These are phyloP conservation scores for Genyomyrus donnyi DNA, from an alignment of 2,113 vertebrate species.

Conservation along the genomic window DNA sequence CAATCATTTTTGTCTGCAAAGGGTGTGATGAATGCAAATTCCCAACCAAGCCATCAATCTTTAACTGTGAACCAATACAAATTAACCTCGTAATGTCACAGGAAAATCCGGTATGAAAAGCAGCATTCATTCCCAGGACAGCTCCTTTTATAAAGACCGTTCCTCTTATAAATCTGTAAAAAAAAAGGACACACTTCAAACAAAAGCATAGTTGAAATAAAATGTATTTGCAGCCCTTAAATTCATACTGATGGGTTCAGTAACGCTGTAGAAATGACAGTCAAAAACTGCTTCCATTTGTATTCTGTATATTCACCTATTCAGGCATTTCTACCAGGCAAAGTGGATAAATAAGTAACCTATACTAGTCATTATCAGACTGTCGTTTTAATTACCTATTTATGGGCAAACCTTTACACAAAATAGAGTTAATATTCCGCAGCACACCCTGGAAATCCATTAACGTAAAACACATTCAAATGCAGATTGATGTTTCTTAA, in stretches of 20 bases:
- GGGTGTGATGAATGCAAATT: slow-evolving; percentile 69
- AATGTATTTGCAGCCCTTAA: background rate
- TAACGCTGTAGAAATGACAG: background rate
- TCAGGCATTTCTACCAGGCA: slow-evolving; percentile 12
- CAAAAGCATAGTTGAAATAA: slow-evolving; percentile 27
- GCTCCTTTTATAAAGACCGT: background rate
- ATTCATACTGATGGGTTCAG: background rate
- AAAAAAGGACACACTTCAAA: slow-evolving; percentile 23
- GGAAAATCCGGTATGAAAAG: slow-evolving; percentile 55
- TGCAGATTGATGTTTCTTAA: slow-evolving; percentile 31
- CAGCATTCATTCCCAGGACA: slow-evolving; percentile 42
- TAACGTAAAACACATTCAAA: slow-evolving; percentile 32
- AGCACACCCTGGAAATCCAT: slow-evolving; percentile 34
- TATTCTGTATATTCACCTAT: slow-evolving; percentile 1
- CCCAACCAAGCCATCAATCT: slow-evolving; percentile 58
- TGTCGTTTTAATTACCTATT: slow-evolving; percentile 30
- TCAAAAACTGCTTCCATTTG: slow-evolving; percentile 29
- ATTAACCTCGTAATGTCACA: slow-evolving; percentile 73
- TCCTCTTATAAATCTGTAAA: slow-evolving; percentile 8
- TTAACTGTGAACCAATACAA: slow-evolving; percentile 66
- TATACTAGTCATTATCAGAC: slow-evolving; percentile 35
- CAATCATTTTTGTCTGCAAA: slow-evolving; percentile 69
- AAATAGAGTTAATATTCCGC: slow-evolving; percentile 34
- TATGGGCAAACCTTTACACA: slow-evolving; percentile 32
- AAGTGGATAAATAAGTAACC: slow-evolving; percentile 40